A percentile compares a stretch with the other conserved stretches of the same genome.
phyloP scores from a whole-genome alignment of 2,797 vertebrate species.

The Molossus alvarezi region DNA sequence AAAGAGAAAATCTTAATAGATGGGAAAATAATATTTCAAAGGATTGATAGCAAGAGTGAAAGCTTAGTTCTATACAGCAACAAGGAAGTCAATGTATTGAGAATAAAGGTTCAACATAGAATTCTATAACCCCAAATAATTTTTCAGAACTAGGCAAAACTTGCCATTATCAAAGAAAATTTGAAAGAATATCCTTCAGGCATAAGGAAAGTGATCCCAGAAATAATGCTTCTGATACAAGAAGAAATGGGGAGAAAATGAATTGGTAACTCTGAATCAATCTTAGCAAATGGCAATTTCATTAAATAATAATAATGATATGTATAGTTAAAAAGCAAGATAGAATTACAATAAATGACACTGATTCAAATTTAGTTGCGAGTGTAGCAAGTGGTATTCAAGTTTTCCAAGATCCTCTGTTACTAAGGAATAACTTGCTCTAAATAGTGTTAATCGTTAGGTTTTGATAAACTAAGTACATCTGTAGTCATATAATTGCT shows the following conservation, averaged over 20 bases:
- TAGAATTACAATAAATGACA: neutral
- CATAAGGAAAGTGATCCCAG: neutral
- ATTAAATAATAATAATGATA: neutral
- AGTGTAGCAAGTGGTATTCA: neutral
- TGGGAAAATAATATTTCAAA: neutral
- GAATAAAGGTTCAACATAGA: neutral
- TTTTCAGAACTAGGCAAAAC: neutral
- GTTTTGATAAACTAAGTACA: neutral
- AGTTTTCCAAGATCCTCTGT: neutral
- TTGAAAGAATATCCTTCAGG: neutral
- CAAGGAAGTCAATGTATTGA: neutral
- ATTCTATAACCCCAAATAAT: neutral
- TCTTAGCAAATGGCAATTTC: neutral
- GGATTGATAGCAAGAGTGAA: neutral
- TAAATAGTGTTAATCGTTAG: neutral
- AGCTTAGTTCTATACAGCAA: neutral
- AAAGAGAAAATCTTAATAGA: neutral
- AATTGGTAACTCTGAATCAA: neutral
- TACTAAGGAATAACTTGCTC: neutral
- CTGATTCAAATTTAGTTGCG: neutral
- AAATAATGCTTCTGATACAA: neutral
- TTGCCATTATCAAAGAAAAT: neutral
- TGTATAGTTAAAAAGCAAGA: neutral
- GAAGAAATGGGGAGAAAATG: neutral
- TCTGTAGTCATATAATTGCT: neutral